phyloP scores from a whole-genome alignment of 1,140 invertebrate species.

The Orussus abietinus region DNA sequence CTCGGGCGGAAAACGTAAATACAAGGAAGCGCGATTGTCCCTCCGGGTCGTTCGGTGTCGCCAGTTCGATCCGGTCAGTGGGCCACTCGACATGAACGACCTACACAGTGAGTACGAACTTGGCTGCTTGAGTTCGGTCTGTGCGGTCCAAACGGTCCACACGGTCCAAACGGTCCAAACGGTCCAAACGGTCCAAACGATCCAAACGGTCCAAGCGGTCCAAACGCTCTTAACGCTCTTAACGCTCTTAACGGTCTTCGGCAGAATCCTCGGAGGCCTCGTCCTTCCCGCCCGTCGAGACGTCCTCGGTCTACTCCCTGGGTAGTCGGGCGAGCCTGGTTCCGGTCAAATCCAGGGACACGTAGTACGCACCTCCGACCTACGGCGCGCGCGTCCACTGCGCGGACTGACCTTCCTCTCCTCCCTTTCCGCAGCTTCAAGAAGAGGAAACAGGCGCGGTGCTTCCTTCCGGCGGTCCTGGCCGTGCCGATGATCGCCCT shows the following conservation, averaged over 20 bases:
- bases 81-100: constrained; percentile 49
- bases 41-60: constrained; percentile 46
- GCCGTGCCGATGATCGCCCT: constrained; percentile 18
- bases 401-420: no score
- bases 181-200: no score
- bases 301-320: constrained; percentile 40
- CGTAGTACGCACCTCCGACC: no score
- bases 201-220: no score
- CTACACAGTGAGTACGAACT: constrained; percentile 38
- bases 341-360: constrained; percentile 35
- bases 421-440: constrained; percentile 34
- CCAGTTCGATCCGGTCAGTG: constrained; percentile 50
- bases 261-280: no score
- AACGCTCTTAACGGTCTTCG: no score
- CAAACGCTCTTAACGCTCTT: no score
- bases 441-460: constrained; percentile 16
- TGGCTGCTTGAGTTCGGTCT: no score
- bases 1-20: constrained; percentile 26
- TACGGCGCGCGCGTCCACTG: no score
- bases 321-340: constrained; percentile 37
- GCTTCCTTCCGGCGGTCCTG: constrained; percentile 15
- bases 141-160: no score
- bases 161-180: no score
- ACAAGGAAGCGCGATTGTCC: constrained; percentile 41
- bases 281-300: no score